Evolutionary conservation across 2,113 vertebrate genomes (phyloP).

Genomic region (Poecilia latipinna): DNA sequence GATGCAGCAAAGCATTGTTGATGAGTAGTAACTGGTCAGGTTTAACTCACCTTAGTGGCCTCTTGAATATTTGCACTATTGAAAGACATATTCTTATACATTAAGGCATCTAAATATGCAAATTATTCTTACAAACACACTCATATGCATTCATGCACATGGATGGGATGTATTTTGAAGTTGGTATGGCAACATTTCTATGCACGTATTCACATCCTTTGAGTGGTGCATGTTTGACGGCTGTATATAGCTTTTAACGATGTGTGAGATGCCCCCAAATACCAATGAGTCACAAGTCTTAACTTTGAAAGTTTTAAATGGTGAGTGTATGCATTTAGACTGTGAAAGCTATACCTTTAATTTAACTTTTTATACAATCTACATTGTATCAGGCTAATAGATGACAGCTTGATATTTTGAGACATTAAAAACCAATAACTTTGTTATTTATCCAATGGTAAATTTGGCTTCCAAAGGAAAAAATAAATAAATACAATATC

Average conservation of each 20-base stretch:
- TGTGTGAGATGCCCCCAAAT: conserved; percentile 50
- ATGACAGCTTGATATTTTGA: background rate
- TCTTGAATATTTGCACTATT: conserved; percentile 31
- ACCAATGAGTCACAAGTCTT: conserved; percentile 18
- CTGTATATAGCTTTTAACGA: conserved; percentile 36
- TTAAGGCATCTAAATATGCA: conserved; percentile 9
- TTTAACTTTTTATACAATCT: background rate
- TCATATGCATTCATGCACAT: conserved; percentile 18
- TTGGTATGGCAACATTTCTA: conserved; percentile 1
- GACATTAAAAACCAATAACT: background rate
- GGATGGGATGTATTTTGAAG: background rate
- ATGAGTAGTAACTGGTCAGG: conserved; percentile 28
- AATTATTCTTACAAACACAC: conserved; percentile 29
- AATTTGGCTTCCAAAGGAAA: background rate
- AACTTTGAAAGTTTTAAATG: conserved; percentile 45
- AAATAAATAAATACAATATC: background rate
- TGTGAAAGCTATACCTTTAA: background rate
- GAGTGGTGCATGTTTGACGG: conserved; percentile 1
- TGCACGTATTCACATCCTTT: background rate
- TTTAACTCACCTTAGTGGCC: conserved; percentile 43
- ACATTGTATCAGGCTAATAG: too few relatives aligned
- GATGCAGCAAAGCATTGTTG: conserved; percentile 9
- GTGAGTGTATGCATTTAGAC: conserved; percentile 24
- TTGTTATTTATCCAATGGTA: background rate
- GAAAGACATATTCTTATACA: conserved; percentile 8